Evolutionary conservation across 2,113 vertebrate species (phyloP).

Genomic region (Pachycephala philippinensis): DNA sequence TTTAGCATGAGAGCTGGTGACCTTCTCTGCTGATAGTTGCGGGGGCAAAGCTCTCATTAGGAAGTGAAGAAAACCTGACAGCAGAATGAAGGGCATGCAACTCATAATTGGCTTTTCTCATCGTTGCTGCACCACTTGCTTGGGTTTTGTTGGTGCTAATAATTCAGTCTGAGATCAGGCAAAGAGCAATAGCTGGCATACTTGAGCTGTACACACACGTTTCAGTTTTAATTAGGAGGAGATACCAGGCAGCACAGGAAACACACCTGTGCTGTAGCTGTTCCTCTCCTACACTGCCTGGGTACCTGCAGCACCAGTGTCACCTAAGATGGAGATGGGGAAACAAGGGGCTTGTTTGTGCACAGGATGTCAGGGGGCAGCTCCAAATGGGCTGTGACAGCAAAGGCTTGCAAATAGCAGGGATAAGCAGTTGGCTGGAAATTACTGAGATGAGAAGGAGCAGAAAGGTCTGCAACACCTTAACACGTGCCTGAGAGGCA

Average conservation of each 20-base stretch:
- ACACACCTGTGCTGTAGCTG: rapidly evolving
- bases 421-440: background rate
- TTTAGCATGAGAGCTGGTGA: background rate
- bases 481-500: background rate
- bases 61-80: background rate
- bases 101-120: background rate
- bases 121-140: background rate
- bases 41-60: background rate
- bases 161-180: background rate
- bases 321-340: background rate
- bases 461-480: background rate
- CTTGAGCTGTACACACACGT: background rate
- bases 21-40: background rate
- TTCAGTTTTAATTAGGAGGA: background rate
- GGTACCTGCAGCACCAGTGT: background rate
- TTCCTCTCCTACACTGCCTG: background rate
- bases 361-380: background rate
- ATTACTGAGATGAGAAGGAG: background rate
- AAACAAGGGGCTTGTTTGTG: background rate
- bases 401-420: background rate
- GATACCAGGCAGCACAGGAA: background rate
- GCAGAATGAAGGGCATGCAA: background rate
- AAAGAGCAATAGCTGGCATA: background rate
- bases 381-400: background rate
- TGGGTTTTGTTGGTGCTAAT: background rate